Evolutionary conservation across 1,140 invertebrate genomes (phyloP).

Genomic region (Drosophila dunni): DNA sequence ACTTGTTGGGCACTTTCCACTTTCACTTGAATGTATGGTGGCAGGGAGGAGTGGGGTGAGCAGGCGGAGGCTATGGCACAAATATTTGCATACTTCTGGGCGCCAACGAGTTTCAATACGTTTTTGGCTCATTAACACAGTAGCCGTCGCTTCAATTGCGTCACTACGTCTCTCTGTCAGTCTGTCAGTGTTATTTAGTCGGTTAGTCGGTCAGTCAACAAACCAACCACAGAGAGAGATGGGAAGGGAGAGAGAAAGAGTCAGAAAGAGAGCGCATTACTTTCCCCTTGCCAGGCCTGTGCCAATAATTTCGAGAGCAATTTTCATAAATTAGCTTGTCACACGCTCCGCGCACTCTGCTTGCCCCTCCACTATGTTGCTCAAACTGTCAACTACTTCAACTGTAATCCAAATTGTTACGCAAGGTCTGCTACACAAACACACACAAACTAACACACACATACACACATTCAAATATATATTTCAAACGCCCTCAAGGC

Average conservation of each 20-base stretch:
- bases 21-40: slow-evolving; percentile 29
- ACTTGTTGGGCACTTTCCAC: slow-evolving; percentile 56
- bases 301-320: slow-evolving; percentile 78
- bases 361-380: slow-evolving; percentile 2
- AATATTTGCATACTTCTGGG: slow-evolving; percentile 70
- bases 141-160: slow-evolving; percentile 56
- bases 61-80: slow-evolving; percentile 6
- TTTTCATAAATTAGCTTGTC: slow-evolving; percentile 79
- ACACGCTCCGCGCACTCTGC: slow-evolving; percentile 20
- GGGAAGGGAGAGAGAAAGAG: background rate
- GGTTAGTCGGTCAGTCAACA: slow-evolving; percentile 18
- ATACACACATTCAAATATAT: slow-evolving; percentile 28
- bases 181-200: slow-evolving; percentile 1
- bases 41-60: background rate
- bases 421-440: slow-evolving; percentile 57
- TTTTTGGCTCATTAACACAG: slow-evolving; percentile 68
- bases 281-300: slow-evolving; percentile 30
- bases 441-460: slow-evolving; percentile 36
- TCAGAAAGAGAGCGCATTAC: too few species aligned
- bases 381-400: slow-evolving; percentile 72
- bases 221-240: slow-evolving; percentile 4
- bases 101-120: slow-evolving; percentile 65
- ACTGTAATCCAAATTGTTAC: slow-evolving; percentile 78
- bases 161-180: slow-evolving; percentile 47
- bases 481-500: slow-evolving; percentile 8